Percentiles rank a stretch among this genome's conserved stretches.
Conservation (phyloP, 2,888 invertebrate species). For the Hirtodrosophila alboralis region DNA sequence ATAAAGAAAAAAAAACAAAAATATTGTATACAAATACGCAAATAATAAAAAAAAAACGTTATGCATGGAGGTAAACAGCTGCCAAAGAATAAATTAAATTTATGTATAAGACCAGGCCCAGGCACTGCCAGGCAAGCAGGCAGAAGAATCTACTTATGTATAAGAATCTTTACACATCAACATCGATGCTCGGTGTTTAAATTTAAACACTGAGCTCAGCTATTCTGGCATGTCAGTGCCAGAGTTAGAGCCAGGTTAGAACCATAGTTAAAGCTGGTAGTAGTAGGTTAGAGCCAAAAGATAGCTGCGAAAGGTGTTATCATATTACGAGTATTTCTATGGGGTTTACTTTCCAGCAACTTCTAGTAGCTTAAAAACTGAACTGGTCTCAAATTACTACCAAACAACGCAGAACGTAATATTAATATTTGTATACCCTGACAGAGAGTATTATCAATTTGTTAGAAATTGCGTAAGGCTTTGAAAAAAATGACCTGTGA, state of each 20-base stretch:
- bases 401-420: conserved; percentile 1
- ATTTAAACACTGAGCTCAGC: conserved; percentile 75
- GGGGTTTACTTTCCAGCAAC: conserved; percentile 30
- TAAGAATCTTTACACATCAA: conserved; percentile 48
- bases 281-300: conserved; percentile 4
- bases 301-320: conserved; percentile 48
- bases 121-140: conserved; percentile 15
- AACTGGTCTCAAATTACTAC: conserved; percentile 49
- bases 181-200: conserved; percentile 58
- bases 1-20: conserved; percentile 37
- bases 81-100: conserved; percentile 76
- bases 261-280: conserved; percentile 4
- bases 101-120: conserved; percentile 37
- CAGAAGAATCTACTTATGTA: conserved; percentile 32
- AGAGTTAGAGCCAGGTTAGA: conserved; percentile 15
- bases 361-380: conserved; percentile 6
- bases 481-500: too few species aligned
- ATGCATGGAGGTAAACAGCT: conserved; percentile 66
- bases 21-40: conserved; percentile 56
- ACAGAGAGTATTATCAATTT: too few species aligned
- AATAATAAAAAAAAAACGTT: conserved; percentile 50
- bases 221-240: conserved; percentile 42
- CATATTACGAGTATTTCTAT: conserved; percentile 41
- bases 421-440: conserved; percentile 22
- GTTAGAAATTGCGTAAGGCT: too few species aligned